phyloP scores from a whole-genome alignment of 2,797 vertebrate genomes.

The Sebastes iracundus region DNA sequence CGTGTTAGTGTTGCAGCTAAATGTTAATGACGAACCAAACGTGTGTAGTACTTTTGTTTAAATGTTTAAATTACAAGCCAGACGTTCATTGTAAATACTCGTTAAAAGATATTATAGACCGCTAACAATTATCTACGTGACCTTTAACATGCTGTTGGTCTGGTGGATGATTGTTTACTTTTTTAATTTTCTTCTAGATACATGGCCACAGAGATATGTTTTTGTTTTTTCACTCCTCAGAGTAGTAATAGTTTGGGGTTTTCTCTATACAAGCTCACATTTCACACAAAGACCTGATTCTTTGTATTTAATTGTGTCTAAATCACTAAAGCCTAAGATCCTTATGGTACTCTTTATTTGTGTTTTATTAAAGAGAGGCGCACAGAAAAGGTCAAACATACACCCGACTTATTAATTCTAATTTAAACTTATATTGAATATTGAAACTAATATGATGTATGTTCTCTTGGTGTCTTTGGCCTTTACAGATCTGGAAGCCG shows the following conservation, averaged over 20 bases:
- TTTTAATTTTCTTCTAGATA: not conserved
- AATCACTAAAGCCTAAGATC: not conserved
- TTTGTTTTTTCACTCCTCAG: not conserved
- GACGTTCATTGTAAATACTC: not conserved
- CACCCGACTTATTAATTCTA: not conserved
- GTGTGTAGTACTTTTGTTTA: not conserved
- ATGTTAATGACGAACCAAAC: not conserved
- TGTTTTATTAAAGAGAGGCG: not conserved
- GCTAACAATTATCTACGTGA: not conserved
- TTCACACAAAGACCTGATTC: not conserved
- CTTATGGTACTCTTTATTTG: not conserved
- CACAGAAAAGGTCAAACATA: not conserved
- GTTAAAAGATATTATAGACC: not conserved
- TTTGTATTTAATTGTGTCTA: not conserved
- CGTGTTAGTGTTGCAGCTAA: not conserved
- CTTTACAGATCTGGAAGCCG: not conserved
- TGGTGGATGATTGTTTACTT: not conserved
- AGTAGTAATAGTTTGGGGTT: not conserved
- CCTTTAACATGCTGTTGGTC: not conserved
- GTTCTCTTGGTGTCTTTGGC: not conserved
- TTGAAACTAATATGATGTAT: not conserved
- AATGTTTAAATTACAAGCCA: not conserved
- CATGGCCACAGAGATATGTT: not conserved
- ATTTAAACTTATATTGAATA: not conserved
- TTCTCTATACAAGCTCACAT: not conserved